Evolutionary conservation across 1,140 invertebrate species (phyloP).

Genomic region (Ceratosolen solmsi): DNA sequence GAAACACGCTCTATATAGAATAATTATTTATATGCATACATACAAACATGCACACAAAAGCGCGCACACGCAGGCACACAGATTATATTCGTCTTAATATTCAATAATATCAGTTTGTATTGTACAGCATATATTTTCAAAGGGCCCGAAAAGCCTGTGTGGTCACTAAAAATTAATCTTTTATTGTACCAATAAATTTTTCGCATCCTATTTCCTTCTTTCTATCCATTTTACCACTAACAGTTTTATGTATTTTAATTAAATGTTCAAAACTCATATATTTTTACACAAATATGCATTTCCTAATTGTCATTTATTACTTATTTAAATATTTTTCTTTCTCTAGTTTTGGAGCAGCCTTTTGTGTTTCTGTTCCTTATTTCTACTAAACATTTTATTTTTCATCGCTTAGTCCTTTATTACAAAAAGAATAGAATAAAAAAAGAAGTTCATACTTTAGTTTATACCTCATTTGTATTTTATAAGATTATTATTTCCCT

Average conservation of each 20-base stretch:
- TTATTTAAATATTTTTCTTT: constrained; percentile 19
- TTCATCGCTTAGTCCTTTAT: background rate
- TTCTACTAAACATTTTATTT: constrained; percentile 30
- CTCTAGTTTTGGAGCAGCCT: background rate
- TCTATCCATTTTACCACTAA: background rate
- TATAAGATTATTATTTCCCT: constrained; percentile 2
- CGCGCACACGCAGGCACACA: constrained; percentile 54
- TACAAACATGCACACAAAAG: constrained; percentile 53
- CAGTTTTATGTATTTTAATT: constrained; percentile 9
- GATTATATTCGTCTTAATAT: constrained; percentile 67
- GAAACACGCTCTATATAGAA: constrained; percentile 71
- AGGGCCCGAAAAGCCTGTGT: constrained; percentile 60
- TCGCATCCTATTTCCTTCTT: constrained; percentile 37
- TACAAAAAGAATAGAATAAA: constrained; percentile 24
- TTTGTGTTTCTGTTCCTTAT: constrained; percentile 1
- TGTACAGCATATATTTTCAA: constrained; percentile 65
- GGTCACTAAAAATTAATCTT: constrained; percentile 61
- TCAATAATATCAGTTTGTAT: constrained; percentile 73
- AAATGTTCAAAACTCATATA: constrained; percentile 16
- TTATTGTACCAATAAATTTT: constrained; percentile 60
- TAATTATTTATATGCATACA: constrained; percentile 62
- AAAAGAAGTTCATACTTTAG: background rate
- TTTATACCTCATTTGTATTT: background rate
- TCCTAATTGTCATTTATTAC: constrained; percentile 24
- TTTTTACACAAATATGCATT: constrained; percentile 1